Evolutionary conservation across 2,113 vertebrate genomes (phyloP), one percentile per base, ranked within the genome.

Genomic region (Hippocampus guttulatus): DNA sequence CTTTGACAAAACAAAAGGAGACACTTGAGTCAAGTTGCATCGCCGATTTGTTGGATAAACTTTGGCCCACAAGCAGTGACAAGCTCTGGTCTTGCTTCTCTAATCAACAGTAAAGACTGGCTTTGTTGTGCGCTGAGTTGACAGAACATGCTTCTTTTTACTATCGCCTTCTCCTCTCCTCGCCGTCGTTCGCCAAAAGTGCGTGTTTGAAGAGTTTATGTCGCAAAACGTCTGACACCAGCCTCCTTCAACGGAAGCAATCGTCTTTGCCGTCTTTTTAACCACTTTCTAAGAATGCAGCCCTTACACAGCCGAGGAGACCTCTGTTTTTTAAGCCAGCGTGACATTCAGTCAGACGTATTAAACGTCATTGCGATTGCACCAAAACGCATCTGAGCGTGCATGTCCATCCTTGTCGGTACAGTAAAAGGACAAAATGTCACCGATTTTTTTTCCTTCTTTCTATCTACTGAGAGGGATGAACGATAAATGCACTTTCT

Each of bases 21-120:
- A 69, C 77, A 72, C 75, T 71, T 75, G 63, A 76, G 85, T 85
- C 85, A 67, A 75, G 73, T 79, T 75, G 75, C 68, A 85, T 85
- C 71, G 82, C 80, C 64, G 73, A 65, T 77, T 73, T 73, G 82
- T 71, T 71, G 70, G 65, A 40, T 73, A 69, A 83, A 78, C 62
- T 63, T 74, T 27, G 77, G 76, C 65, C 63, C 79, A 82, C 83
- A 84, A 63, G 80, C 83, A 73, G 79, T 80, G 86, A 85, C 85
- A 86, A 74, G 81, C 68, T 15, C 79, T 64, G 71, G 69, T 77
- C 67, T 74, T n/a, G 70, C 67, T 70, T 81, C 77, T 83, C 54
- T 83, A 85, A 87, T 85, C 85, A 87, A 81, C 73, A 75, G 69
- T 66, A 73, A 81, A 64, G 64, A 75, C 60, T 4, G 65, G 54